These are phyloP conservation scores for Drosophila mulleri DNA, from an alignment of 2,888 invertebrate species.

Conservation along the genomic window DNA sequence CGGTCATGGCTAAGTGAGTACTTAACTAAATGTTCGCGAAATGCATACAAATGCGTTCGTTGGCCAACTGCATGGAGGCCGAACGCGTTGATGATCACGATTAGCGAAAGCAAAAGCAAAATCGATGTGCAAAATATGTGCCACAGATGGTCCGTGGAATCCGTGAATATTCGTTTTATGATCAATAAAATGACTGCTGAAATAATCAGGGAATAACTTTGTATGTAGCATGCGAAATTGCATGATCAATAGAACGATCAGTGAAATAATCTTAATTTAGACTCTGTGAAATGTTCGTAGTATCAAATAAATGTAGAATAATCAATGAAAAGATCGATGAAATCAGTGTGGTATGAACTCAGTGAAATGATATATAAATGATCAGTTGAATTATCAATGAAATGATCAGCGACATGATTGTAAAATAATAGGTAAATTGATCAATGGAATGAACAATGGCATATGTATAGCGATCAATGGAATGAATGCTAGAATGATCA, in stretches of 20 bases:
- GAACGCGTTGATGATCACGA: constrained; percentile 18
- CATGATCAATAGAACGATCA: background rate
- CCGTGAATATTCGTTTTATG: constrained; percentile 16
- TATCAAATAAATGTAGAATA: background rate
- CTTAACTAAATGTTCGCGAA: constrained; percentile 12
- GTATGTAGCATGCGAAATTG: background rate
- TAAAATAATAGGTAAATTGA: too few relatives aligned
- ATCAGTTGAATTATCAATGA: background rate
- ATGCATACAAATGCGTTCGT: constrained; percentile 63
- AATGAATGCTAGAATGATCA: constrained; percentile 6
- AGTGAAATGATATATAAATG: background rate
- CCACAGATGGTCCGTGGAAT: constrained; percentile 14
- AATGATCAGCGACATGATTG: background rate
- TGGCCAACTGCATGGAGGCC: constrained; percentile 32
- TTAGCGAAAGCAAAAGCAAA: constrained; percentile 47
- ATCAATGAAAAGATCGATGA: constrained; percentile 10
- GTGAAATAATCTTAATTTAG: background rate
- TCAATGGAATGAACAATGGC: background rate
- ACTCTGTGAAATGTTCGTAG: background rate
- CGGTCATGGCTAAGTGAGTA: constrained; percentile 30
- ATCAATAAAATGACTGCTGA: constrained; percentile 5
- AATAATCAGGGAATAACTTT: background rate
- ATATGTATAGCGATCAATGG: background rate
- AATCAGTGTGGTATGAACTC: constrained; percentile 3
- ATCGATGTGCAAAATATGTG: constrained; percentile 26